Evolutionary conservation across 2,797 vertebrate species (phyloP), one percentile per base, ranked within the genome.

Genomic region (Eutrigla gurnardus): DNA sequence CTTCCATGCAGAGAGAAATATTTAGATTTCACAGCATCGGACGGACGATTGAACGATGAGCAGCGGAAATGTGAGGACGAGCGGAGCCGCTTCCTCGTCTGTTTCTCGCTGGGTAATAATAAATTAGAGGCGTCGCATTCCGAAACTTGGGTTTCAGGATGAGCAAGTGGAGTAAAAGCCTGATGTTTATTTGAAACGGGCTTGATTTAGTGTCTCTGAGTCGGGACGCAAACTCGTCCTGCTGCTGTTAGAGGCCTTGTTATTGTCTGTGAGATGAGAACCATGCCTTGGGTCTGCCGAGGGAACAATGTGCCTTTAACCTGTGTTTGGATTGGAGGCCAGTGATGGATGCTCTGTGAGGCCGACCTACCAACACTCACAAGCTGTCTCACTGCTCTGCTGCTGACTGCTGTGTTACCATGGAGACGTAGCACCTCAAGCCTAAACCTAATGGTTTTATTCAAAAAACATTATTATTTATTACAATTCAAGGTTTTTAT

Each of bases 201-300:
- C 2, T 77, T 90, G 92, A 93, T 93, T 93, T 90, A 92, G 78
- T 90, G 85, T 84, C 78, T 81, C 72, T 75, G 86, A 90, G 82
- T 67, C 25, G 73, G 84, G 78, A 78, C 84, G 33, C 62, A 77
- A 66, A 85, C 63, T 42, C 33, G 68, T 86, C 75, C 75, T 80
- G 84, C 90, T 81, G 75, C 88, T 86, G 78, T 90, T 87, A 86
- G 84, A 74, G 49, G 65, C 78, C 76, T 77, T 91, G 88, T 89
- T 90, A 88, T 91, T 89, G 86, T 93, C 86, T 77, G 70, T 78
- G 82, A 88, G 91, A 93, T 55, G 81, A 89, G 80, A 92, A 78
- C 84, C 90, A 89, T 91, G 89, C 80, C 85, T 82, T n/a, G 43
- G 78, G 37, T 85, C 81, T 80, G 84, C n/a, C 63, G 63, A 67